A percentile compares a stretch with the other conserved stretches of the same genome.
Conservation (phyloP, 2,797 vertebrate genomes). For the Coendou prehensilis region DNA sequence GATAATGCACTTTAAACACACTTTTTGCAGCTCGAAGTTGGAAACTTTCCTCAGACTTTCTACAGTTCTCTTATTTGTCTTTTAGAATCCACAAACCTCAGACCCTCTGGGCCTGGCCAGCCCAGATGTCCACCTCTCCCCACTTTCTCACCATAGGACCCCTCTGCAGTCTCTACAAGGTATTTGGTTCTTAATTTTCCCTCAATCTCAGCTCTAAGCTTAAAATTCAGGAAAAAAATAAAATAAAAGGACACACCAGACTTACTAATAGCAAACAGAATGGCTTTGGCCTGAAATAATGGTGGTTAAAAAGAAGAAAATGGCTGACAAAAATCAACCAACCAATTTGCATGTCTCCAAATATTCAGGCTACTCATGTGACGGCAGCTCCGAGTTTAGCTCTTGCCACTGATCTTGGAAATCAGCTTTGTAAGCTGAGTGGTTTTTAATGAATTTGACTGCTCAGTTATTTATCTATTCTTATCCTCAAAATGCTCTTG, state of each 20-base stretch:
- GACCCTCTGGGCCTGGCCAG: not conserved
- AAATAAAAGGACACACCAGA: not conserved
- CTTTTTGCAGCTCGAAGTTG: not conserved
- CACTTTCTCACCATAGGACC: not conserved
- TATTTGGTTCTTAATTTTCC: not conserved
- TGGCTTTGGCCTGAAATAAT: conserved; percentile 22
- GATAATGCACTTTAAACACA: not conserved
- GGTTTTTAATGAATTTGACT: conserved; percentile 4
- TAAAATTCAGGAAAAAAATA: not conserved
- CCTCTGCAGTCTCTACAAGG: not conserved
- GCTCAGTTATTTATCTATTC: not conserved
- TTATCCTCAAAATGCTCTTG: conserved; percentile 10
- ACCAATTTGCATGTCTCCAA: not conserved
- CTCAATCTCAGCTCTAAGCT: not conserved
- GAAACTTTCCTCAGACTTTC: not conserved
- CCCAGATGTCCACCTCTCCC: not conserved
- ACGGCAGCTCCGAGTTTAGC: not conserved
- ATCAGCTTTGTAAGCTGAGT: conserved; percentile 43
- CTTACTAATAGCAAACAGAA: not conserved
- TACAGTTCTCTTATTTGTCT: not conserved
- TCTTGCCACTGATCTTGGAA: not conserved
- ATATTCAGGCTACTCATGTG: not conserved
- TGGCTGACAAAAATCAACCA: not conserved
- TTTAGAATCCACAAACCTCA: not conserved
- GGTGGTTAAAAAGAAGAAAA: conserved; percentile 42